phyloP scores from a whole-genome alignment of 1,140 invertebrate genomes.

The Pseudomyrmex sp. region DNA sequence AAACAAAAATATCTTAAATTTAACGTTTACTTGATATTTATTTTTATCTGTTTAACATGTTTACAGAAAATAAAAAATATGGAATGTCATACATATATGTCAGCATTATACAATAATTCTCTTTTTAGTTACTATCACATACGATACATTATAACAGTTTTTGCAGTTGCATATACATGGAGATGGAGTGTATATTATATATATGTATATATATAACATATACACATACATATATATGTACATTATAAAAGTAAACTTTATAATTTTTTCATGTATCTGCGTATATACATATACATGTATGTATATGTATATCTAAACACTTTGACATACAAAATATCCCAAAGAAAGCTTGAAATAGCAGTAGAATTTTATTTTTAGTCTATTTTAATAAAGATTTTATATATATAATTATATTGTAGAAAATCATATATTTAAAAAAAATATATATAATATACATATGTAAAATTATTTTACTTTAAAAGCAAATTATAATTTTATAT shows the following conservation, averaged over 20 bases:
- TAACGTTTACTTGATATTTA: slow-evolving; percentile 36
- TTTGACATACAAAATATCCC: slow-evolving; percentile 13
- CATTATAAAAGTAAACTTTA: slow-evolving; percentile 15
- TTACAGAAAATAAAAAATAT: slow-evolving; percentile 59
- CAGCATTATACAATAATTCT: slow-evolving; percentile 62
- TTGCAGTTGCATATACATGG: slow-evolving; percentile 30
- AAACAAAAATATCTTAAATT: slow-evolving; percentile 8
- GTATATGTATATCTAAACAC: slow-evolving; percentile 12
- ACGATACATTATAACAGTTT: slow-evolving; percentile 49
- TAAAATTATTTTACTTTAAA: too few species aligned
- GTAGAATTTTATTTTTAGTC: slow-evolving; percentile 11
- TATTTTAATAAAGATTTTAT: too few species aligned
- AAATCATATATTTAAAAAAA: not conserved
- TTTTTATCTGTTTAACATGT: slow-evolving; percentile 20
- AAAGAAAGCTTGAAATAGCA: slow-evolving; percentile 38
- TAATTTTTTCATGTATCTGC: slow-evolving; percentile 21
- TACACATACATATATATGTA: not conserved
- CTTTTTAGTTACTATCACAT: slow-evolving; percentile 50
- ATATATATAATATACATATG: not conserved
- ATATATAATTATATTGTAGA: not conserved
- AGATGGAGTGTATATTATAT: slow-evolving; percentile 33
- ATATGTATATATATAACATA: not conserved
- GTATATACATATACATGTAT: slow-evolving; percentile 26
- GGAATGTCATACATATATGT: slow-evolving; percentile 60
- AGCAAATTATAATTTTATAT: too few species aligned